Percentiles rank a stretch among this genome's conserved stretches.
phyloP scores from a whole-genome alignment of 2,888 invertebrate species.

The Tinea semifulvella region DNA sequence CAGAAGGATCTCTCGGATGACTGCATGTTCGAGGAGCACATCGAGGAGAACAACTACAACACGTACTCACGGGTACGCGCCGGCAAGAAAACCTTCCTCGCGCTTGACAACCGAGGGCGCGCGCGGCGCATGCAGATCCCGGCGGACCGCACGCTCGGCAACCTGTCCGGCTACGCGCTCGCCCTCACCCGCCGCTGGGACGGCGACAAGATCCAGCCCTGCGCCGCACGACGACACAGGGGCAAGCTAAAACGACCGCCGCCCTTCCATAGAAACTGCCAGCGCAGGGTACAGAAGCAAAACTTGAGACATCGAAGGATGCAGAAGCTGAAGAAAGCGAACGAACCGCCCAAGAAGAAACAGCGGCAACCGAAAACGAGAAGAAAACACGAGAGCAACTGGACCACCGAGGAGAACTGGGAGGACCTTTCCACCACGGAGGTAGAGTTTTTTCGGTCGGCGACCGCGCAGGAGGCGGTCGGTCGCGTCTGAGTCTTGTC shows the following conservation, averaged over 20 bases:
- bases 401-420: slow-evolving; percentile 54
- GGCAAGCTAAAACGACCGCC: slow-evolving; percentile 54
- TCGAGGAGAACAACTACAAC: slow-evolving; percentile 86
- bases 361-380: slow-evolving; percentile 64
- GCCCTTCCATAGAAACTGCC: slow-evolving; percentile 52
- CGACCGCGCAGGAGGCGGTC: slow-evolving; percentile 65
- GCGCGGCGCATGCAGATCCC: slow-evolving; percentile 78
- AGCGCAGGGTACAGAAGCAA: slow-evolving; percentile 56
- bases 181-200: slow-evolving; percentile 43
- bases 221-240: slow-evolving; percentile 48
- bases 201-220: slow-evolving; percentile 40
- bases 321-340: slow-evolving; percentile 55
- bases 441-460: slow-evolving; percentile 66
- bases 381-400: slow-evolving; percentile 56
- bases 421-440: slow-evolving; percentile 62
- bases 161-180: slow-evolving; percentile 77
- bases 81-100: slow-evolving; percentile 77
- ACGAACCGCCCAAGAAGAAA: slow-evolving; percentile 54
- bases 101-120: slow-evolving; percentile 77
- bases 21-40: slow-evolving; percentile 87
- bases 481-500: slow-evolving; percentile 57
- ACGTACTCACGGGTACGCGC: slow-evolving; percentile 79
- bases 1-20: slow-evolving; percentile 87
- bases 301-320: slow-evolving; percentile 35
- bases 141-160: slow-evolving; percentile 72